phyloP scores from a whole-genome alignment of 2,797 vertebrate species.

The Prunella strophiata region DNA sequence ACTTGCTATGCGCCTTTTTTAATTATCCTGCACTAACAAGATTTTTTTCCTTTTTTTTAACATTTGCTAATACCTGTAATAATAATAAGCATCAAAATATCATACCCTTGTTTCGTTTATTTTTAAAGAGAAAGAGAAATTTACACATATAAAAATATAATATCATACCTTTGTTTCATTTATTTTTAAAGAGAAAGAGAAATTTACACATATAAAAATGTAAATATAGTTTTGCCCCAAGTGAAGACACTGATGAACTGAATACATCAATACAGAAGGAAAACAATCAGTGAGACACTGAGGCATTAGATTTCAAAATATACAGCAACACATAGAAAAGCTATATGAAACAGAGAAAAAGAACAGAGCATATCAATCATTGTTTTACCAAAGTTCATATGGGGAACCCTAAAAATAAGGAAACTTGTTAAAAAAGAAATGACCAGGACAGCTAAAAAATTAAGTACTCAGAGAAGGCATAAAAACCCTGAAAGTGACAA shows the following conservation, averaged over 20 bases:
- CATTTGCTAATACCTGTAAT: not conserved
- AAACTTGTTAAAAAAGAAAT: not conserved
- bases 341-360: not conserved
- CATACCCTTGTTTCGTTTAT: not conserved
- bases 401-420: not conserved
- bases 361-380: not conserved
- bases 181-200: not conserved
- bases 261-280: not conserved
- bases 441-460: not conserved
- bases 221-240: not conserved
- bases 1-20: rapidly evolving
- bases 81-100: not conserved
- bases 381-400: not conserved
- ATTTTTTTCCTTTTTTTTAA: not conserved
- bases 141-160: not conserved
- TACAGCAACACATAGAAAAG: not conserved
- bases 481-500: not conserved
- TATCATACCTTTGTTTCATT: not conserved
- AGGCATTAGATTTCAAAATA: not conserved
- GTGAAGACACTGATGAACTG: not conserved
- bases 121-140: not conserved
- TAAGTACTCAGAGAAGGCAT: not conserved
- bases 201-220: not conserved
- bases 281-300: not conserved
- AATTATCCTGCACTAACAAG: not conserved